Percentiles rank a stretch among this genome's conserved stretches.
phyloP scores from a whole-genome alignment of 2,888 invertebrate genomes.

The Limnephilus lunatus region DNA sequence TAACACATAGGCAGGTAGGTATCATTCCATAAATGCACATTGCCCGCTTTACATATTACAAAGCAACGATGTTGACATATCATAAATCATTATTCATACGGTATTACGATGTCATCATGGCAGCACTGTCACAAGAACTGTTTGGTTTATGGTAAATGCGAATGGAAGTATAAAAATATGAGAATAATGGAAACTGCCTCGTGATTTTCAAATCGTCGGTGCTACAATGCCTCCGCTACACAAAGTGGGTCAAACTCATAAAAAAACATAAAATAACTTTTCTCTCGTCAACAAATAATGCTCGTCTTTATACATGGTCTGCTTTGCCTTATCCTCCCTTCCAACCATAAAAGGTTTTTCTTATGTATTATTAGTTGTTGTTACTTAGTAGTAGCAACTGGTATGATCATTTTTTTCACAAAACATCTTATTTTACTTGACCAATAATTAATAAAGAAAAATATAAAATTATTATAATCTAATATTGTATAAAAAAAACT shows the following conservation, averaged over 20 bases:
- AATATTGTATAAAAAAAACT: too few relatives aligned
- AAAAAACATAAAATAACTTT: background rate
- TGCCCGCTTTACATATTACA: background rate
- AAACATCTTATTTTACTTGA: too few relatives aligned
- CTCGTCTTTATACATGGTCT: background rate
- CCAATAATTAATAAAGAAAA: too few relatives aligned
- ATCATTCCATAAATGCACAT: background rate
- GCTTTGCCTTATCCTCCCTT: background rate
- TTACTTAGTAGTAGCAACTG: too few relatives aligned
- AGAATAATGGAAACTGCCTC: background rate
- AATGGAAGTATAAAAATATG: background rate
- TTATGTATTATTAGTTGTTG: background rate
- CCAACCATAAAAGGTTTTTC: background rate
- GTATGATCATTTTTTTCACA: background rate
- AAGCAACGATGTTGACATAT: background rate
- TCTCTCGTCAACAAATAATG: background rate
- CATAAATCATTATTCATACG: background rate
- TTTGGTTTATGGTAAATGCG: background rate
- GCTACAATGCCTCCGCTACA: background rate
- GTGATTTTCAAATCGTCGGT: background rate
- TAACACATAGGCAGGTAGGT: background rate
- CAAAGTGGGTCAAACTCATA: conserved; percentile 2
- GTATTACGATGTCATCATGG: background rate
- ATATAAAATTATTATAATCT: too few relatives aligned
- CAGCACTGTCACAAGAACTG: background rate